Base-by-base conservation (phyloP, 1,140 invertebrate genomes). In the Drosophila kikkawai region DNA sequence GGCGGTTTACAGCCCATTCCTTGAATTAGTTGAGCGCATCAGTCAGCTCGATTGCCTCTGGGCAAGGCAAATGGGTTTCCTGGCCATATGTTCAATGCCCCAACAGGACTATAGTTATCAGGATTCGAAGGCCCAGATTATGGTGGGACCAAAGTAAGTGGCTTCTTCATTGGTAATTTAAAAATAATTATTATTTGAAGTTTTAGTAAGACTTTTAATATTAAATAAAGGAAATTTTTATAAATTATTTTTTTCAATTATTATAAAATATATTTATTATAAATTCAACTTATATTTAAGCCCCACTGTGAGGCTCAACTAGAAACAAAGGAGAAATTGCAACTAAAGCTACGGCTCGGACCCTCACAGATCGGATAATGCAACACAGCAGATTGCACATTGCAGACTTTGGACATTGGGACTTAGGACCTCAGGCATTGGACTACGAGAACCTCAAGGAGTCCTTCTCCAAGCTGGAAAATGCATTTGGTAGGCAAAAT, bases 11-110 rank as follows among this genome's bases (percentile, higher is more conserved):
- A 22, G 17, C 13, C 11, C n/a, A 19, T 29, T n/a, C 39, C 50
- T 17, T 19, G 44, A 53, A 56, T 63, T 65, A 42, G 63, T 70
- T 83, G 64, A 61, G 42, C 69, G 55, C 36, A 68, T 82, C 80
- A 82, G 80, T 82, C 59, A 68, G 80, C 53, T 67, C 74, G 56
- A 82, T 78, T 82, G 67, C 61, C 61, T 51, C 36, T 57, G 76
- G 39, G 42, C 17, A 4, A 50, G 64, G 64, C 44, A 58, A 51
- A 59, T n/a, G 48, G 45, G 55, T 3, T 37, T 39, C 13, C 26
- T 68, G 36, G 44, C 32, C 59, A 65, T 64, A 81, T 61, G 73
- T 73, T 42, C 74, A 63, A 81, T 82, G 61, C 56, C 58, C 76
- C 55, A 59, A 61, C 63, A 64, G 75, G 45, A 42, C 32, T 51